Base-by-base conservation (phyloP, 2,113 vertebrate genomes). In the Scomber scombrus region DNA sequence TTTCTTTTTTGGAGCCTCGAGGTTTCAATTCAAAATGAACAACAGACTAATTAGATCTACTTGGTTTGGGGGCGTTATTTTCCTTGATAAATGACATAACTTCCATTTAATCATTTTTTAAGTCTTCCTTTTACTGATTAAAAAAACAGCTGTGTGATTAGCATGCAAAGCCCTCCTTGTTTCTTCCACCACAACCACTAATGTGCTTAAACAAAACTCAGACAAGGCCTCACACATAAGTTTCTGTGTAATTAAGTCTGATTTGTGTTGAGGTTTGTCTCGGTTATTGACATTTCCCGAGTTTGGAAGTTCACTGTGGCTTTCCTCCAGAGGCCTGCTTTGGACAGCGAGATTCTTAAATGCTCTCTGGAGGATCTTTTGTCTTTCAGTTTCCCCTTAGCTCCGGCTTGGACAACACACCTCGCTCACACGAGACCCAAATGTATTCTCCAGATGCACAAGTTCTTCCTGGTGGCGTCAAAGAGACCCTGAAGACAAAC, bases 391-490 rank as follows among this genome's bases (percentile, higher is more conserved):
- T 34, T 10, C 49, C 65, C 64, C 18, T 11, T 6, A 10, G 50
- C 4, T 26, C 50, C 12, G 12, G 18, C 56, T 77, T 21, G 56
- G 9, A 49, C 55, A 80, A 49, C 62, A 51, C 31, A 67, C 46
- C 51, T 46, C 58, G 2, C 71, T 75, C 75, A 67, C 52, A 70
- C 11, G 3, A 45, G 67, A 43, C n/a, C 65, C 46, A 73, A 87
- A 94, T 84, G 80, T 79, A 40, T 92, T 92, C 78, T 92, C 77
- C 94, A 94, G 92, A 94, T 95, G 93, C 57, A 51, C 9, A 45
- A 71, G 71, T 66, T 85, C 90, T 93, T 94, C 82, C 91, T 92
- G 87, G 81, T 78, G 85, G 63, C 62, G 87, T 92, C 85, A 92
- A 29, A 88, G 60, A 87, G 69, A 71, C 73, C 60, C 84, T 63